Percentiles rank a stretch among this genome's conserved stretches.
Conservation (phyloP, 2,888 invertebrate genomes). For the Ennomos erosarius region DNA sequence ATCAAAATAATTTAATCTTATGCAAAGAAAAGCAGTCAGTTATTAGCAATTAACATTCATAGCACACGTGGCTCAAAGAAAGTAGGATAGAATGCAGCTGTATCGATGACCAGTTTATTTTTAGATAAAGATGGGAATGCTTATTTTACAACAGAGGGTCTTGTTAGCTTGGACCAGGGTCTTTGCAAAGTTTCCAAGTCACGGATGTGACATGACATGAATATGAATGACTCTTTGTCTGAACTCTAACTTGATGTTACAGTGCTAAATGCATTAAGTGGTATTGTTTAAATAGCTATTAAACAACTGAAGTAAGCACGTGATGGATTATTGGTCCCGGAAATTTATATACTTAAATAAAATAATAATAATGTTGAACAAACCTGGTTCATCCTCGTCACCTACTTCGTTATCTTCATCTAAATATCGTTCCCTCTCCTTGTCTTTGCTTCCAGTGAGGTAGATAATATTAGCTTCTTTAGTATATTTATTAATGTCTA, state of each 20-base stretch:
- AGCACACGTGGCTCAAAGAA: constrained; percentile 23
- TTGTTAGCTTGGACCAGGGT: constrained; percentile 11
- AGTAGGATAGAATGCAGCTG: constrained; percentile 18
- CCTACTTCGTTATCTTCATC: constrained; percentile 73
- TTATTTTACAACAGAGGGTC: constrained; percentile 16
- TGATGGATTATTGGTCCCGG: not conserved
- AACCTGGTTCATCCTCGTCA: constrained; percentile 72
- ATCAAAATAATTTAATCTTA: not conserved
- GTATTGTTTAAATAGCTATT: constrained; percentile 3
- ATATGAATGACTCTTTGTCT: constrained; percentile 52
- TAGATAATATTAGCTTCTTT: constrained; percentile 82
- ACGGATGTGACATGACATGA: constrained; percentile 49
- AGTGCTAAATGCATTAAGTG: constrained; percentile 26
- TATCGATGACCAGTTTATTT: constrained; percentile 19
- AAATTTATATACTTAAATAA: not conserved
- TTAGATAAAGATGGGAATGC: constrained; percentile 2
- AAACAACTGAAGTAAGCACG: too few relatives aligned
- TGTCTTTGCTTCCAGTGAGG: constrained; percentile 66
- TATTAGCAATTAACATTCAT: constrained; percentile 21
- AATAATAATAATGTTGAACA: not conserved
- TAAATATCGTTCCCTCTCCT: constrained; percentile 53
- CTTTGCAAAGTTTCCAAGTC: constrained; percentile 30
- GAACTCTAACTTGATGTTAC: constrained; percentile 40
- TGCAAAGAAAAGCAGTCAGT: constrained; percentile 6
- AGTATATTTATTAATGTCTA: constrained; percentile 84